Conservation (phyloP, 2,888 invertebrate genomes). For the Ethmia dodecea region DNA sequence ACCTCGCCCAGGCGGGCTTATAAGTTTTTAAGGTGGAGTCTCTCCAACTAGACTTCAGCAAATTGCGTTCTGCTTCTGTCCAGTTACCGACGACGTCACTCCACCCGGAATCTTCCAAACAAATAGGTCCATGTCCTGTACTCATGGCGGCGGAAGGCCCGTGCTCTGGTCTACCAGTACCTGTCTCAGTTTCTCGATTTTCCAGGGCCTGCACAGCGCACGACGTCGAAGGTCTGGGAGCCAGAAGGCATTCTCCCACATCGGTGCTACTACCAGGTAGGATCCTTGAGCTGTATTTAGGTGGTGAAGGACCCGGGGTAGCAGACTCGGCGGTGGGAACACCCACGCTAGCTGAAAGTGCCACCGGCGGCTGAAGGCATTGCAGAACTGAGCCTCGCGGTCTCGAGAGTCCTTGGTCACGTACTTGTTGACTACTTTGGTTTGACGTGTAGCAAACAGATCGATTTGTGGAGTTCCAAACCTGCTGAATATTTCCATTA, state of each 20-base stretch:
- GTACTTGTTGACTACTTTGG: slow-evolving; percentile 13
- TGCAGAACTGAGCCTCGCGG: neutral
- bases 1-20: slow-evolving; percentile 12
- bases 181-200: slow-evolving; percentile 10
- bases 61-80: slow-evolving; percentile 11
- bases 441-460: slow-evolving; percentile 14
- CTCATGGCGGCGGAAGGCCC: slow-evolving; percentile 10
- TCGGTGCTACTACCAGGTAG: slow-evolving; percentile 10
- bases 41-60: slow-evolving; percentile 19
- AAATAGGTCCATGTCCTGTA: slow-evolving; percentile 9
- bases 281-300: slow-evolving; percentile 19
- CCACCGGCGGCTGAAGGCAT: slow-evolving; percentile 27
- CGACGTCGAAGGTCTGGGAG: slow-evolving; percentile 18
- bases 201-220: slow-evolving; percentile 14
- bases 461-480: slow-evolving; percentile 18
- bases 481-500: slow-evolving; percentile 12
- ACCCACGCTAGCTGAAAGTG: slow-evolving; percentile 22
- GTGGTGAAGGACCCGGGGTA: slow-evolving; percentile 25
- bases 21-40: slow-evolving; percentile 19
- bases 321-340: slow-evolving; percentile 28
- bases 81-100: slow-evolving; percentile 11
- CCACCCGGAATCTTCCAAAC: slow-evolving; percentile 25
- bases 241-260: slow-evolving; percentile 13
- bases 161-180: slow-evolving; percentile 16
- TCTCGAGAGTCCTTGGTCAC: slow-evolving; percentile 2